These are phyloP conservation scores for Bombylius discolor DNA, from an alignment of 2,888 invertebrate genomes.

Conservation along the genomic window DNA sequence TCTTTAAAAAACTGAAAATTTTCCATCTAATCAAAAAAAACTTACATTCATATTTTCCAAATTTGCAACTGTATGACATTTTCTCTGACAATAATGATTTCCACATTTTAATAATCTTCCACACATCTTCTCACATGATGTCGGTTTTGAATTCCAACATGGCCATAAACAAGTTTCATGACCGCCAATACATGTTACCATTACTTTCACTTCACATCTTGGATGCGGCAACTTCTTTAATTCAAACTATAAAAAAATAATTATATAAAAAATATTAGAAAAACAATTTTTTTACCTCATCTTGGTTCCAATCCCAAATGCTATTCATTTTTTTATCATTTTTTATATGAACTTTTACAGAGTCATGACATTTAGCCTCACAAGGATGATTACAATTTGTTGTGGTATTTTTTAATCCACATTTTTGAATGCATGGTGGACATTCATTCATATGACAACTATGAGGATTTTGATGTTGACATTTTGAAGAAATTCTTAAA, in stretches of 20 bases:
- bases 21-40: slow-evolving; percentile 5
- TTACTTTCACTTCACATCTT: slow-evolving; percentile 54
- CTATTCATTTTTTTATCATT: slow-evolving; percentile 44
- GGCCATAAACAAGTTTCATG: slow-evolving; percentile 57
- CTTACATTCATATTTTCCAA: slow-evolving; percentile 36
- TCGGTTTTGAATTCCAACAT: slow-evolving; percentile 54
- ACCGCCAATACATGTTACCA: slow-evolving; percentile 57
- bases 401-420: slow-evolving; percentile 41
- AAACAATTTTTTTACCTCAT: slow-evolving; percentile 26
- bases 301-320: slow-evolving; percentile 50
- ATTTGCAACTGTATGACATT: slow-evolving; percentile 57
- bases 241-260: slow-evolving; percentile 29
- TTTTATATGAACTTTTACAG: slow-evolving; percentile 50
- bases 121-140: slow-evolving; percentile 71
- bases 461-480: slow-evolving; percentile 73
- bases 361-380: slow-evolving; percentile 59
- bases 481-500: slow-evolving; percentile 56
- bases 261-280: not conserved
- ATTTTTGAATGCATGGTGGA: slow-evolving; percentile 67
- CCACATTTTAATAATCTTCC: slow-evolving; percentile 57
- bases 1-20: not conserved
- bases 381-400: slow-evolving; percentile 47
- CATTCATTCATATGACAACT: slow-evolving; percentile 74
- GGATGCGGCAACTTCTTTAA: slow-evolving; percentile 51
- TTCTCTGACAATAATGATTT: slow-evolving; percentile 58